These are phyloP conservation scores for Melospiza melodia DNA, from an alignment of 2,113 vertebrate species.

Conservation along the genomic window DNA sequence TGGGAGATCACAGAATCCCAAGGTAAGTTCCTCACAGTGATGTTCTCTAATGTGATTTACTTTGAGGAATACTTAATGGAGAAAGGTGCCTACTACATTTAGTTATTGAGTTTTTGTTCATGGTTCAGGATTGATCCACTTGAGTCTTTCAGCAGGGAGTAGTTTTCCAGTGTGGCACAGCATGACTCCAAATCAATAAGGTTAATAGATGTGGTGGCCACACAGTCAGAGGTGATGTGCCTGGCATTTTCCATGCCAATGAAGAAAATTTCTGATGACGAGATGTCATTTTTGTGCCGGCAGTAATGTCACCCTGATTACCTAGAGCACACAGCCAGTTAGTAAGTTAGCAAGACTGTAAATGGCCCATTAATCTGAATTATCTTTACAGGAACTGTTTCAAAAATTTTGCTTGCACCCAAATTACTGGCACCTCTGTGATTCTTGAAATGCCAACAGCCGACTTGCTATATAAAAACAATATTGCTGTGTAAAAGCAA, in stretches of 20 bases:
- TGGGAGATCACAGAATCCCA: slow-evolving; percentile 41
- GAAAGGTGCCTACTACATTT: slow-evolving; percentile 74
- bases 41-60: slow-evolving; percentile 70
- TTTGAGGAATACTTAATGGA: slow-evolving; percentile 70
- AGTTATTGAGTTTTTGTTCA: slow-evolving; percentile 89
- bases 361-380: slow-evolving; percentile 86
- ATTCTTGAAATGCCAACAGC: slow-evolving; percentile 81
- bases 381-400: slow-evolving; percentile 82
- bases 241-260: slow-evolving; percentile 91
- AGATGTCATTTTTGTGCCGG: slow-evolving; percentile 85
- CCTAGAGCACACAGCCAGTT: slow-evolving; percentile 75
- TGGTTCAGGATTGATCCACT: slow-evolving; percentile 92
- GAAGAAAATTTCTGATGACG: slow-evolving; percentile 92
- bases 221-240: slow-evolving; percentile 89
- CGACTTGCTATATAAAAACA: slow-evolving; percentile 64
- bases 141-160: slow-evolving; percentile 86
- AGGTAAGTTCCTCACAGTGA: slow-evolving; percentile 44
- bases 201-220: slow-evolving; percentile 94
- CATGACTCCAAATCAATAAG: slow-evolving; percentile 92
- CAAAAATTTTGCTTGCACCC: slow-evolving; percentile 74
- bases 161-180: slow-evolving; percentile 88
- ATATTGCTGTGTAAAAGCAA: slow-evolving; percentile 66
- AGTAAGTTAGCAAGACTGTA: slow-evolving; percentile 73
- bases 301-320: slow-evolving; percentile 89
- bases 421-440: slow-evolving; percentile 73